Conservation (phyloP, 1,140 invertebrate genomes). For the Papilio machaon region DNA sequence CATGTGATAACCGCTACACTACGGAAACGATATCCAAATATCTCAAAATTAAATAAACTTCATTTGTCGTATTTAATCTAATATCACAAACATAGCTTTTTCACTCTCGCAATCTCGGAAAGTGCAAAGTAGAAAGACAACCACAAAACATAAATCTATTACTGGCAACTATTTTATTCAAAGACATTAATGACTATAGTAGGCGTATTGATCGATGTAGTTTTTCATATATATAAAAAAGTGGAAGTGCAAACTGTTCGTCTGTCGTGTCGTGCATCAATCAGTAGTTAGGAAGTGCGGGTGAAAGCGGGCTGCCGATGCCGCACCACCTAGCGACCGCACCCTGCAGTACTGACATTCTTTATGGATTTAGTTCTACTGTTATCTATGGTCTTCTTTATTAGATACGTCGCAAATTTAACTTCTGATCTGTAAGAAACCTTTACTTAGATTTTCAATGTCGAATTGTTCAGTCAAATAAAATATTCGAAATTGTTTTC, state of each 20-base stretch:
- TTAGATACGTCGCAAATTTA: neutral
- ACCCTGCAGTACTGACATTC: neutral
- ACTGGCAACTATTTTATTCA: neutral
- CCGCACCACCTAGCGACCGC: conserved; percentile 12
- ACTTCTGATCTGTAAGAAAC: neutral
- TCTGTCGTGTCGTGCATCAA: conserved; percentile 42
- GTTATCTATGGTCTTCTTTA: neutral
- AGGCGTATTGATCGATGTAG: neutral
- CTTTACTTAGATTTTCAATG: no score
- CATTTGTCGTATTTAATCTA: neutral
- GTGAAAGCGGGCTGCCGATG: conserved; percentile 53
- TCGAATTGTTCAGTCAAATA: no score
- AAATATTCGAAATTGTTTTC: no score
- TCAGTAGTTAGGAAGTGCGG: conserved; percentile 52
- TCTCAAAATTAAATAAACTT: neutral
- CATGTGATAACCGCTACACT: conserved; percentile 25
- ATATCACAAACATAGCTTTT: neutral
- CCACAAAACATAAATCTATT: neutral
- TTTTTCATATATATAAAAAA: conserved; percentile 21
- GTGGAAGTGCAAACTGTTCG: conserved; percentile 47
- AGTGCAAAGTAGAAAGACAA: neutral
- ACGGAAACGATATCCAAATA: neutral
- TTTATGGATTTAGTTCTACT: neutral
- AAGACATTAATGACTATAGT: neutral
- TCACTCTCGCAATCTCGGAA: neutral